Base-by-base conservation (phyloP, 2,888 invertebrate species). In the Coleophora flavipennella region DNA sequence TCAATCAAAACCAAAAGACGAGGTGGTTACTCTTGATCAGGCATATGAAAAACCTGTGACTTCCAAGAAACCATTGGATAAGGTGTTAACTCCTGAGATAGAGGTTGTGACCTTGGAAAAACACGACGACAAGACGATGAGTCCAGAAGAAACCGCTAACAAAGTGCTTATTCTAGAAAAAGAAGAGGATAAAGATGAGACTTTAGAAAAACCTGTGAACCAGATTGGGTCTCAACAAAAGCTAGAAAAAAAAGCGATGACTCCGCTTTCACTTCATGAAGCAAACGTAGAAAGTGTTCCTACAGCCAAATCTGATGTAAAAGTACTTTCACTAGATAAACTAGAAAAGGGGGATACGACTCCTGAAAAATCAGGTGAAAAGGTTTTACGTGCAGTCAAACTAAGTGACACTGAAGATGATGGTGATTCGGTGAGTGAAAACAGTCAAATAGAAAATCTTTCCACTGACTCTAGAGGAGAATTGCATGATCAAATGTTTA, bases 171-270 rank as follows among this genome's bases (percentile, higher is more conserved):
- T 36, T 20, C 12, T 39, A 29, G 42, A 58, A 27, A 55, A 53
- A 45, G 59, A 57, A 11, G 35, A 49, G 33, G 58, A 52, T 39
- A 57, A 60, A 40, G 56, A 61, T 13, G 57, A 49, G 7, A 53
- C 55, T 41, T 53, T 55, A 0, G n/a, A n/a, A n/a, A n/a, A n/a
- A n/a, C n/a, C n/a, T n/a, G n/a, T n/a, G n/a, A n/a, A n/a, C n/a
- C n/a, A n/a, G n/a, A n/a, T n/a, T n/a, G n/a, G n/a, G n/a, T n/a
- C n/a, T n/a, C n/a, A n/a, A n/a, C n/a, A n/a, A n/a, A n/a, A n/a
- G n/a, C n/a, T n/a, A n/a, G n/a, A n/a, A n/a, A n/a, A n/a, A n/a
- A n/a, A n/a, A n/a, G n/a, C n/a, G n/a, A n/a, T n/a, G n/a, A n/a
- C n/a, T n/a, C n/a, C n/a, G n/a, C n/a, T n/a, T n/a, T n/a, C n/a